A percentile compares a stretch with the other conserved stretches of the same genome.
These are phyloP conservation scores for Conus canariensis DNA, from an alignment of 2,888 invertebrate genomes.

Conservation along the genomic window DNA sequence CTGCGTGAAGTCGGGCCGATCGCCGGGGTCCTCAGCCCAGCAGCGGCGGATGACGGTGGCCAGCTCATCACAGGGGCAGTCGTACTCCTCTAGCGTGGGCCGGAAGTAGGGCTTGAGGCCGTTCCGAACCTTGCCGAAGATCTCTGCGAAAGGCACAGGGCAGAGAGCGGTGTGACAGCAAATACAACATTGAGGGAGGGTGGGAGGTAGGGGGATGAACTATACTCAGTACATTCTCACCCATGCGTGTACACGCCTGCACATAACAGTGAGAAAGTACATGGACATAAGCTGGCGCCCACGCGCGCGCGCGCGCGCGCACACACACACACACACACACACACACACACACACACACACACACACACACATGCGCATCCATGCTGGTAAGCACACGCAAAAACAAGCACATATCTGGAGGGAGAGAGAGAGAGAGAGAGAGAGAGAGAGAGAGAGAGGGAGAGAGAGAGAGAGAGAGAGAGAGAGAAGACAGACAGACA, in stretches of 20 bases:
- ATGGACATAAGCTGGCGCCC: too few relatives aligned
- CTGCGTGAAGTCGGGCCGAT: conserved; percentile 93
- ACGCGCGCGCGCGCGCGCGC: neutral
- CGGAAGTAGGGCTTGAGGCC: conserved; percentile 85
- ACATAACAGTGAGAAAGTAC: neutral
- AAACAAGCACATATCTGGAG: neutral
- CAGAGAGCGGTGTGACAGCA: too few relatives aligned
- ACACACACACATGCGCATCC: neutral
- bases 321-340: neutral
- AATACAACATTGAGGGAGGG: too few relatives aligned
- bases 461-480: conserved; percentile 22
- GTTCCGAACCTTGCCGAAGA: conserved; percentile 87
- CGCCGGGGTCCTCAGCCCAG: conserved; percentile 95
- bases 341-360: conserved; percentile 1
- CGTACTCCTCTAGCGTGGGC: conserved; percentile 85
- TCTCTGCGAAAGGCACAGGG: conserved; percentile 82
- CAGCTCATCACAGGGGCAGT: conserved; percentile 85
- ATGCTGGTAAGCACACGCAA: neutral
- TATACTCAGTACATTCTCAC: neutral
- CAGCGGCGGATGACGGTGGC: conserved; percentile 90
- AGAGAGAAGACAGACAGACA: neutral
- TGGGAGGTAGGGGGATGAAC: too few relatives aligned
- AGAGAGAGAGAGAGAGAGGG: conserved; percentile 2
- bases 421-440: conserved; percentile 1
- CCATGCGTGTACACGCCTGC: neutral